Conservation (phyloP, 1,140 invertebrate species). For the Vanessa tameamea region DNA sequence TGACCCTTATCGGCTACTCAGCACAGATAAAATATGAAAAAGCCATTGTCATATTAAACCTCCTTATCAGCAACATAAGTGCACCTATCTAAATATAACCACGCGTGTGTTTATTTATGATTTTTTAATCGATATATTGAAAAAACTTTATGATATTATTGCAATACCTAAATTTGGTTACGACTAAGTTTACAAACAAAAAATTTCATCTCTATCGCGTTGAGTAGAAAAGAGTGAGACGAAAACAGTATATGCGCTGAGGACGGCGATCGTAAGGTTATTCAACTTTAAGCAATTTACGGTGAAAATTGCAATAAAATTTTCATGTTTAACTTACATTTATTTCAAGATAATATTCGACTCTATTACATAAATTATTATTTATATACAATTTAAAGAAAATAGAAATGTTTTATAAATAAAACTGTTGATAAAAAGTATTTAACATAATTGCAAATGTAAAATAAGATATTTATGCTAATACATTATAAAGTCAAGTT, state of each 20-base stretch:
- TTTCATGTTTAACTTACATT: constrained; percentile 20
- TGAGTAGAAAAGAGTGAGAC: constrained; percentile 41
- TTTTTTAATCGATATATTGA: not conserved
- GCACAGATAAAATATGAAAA: constrained; percentile 31
- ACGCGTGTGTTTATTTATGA: constrained; percentile 36
- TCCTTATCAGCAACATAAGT: constrained; percentile 26
- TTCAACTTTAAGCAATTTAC: constrained; percentile 61
- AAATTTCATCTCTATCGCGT: constrained; percentile 50
- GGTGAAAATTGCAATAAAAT: constrained; percentile 46
- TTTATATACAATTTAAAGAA: not conserved
- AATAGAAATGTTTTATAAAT: not conserved
- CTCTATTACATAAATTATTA: not conserved
- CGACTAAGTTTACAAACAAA: constrained; percentile 72
- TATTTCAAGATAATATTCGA: constrained; percentile 10
- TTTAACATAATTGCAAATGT: too few species aligned
- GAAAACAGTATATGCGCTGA: constrained; percentile 40
- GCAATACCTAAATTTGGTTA: constrained; percentile 48
- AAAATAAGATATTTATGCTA: too few species aligned
- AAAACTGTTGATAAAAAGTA: not conserved
- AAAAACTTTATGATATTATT: constrained; percentile 13
- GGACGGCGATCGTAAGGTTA: constrained; percentile 57
- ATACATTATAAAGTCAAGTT: too few species aligned
- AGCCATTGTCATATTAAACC: constrained; percentile 25
- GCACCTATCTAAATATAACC: constrained; percentile 49
- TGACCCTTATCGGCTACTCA: not conserved